Conservation (phyloP, 2,113 vertebrate genomes). For the Osmerus eperlanus region DNA sequence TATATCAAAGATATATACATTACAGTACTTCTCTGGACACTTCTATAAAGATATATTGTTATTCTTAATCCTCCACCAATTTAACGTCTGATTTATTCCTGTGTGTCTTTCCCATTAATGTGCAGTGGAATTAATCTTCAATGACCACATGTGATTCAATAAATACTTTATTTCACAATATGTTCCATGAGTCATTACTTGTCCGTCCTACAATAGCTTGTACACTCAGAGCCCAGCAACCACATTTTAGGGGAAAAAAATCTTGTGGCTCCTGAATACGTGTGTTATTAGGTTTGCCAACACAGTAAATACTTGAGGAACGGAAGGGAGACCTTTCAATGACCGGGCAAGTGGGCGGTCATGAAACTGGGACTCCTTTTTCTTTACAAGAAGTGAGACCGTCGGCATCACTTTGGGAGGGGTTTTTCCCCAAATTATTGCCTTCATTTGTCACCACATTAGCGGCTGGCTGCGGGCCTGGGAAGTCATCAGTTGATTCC, state of each 20-base stretch:
- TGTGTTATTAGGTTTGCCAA: slow-evolving; percentile 61
- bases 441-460: slow-evolving; percentile 66
- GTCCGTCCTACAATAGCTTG: slow-evolving; percentile 48
- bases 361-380: slow-evolving; percentile 59
- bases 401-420: slow-evolving; percentile 56
- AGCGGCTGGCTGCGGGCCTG: slow-evolving; percentile 49
- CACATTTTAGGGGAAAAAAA: slow-evolving; percentile 46
- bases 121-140: slow-evolving; percentile 52
- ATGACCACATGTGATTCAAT: slow-evolving; percentile 55
- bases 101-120: slow-evolving; percentile 61
- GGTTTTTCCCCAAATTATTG: slow-evolving; percentile 62
- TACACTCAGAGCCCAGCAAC: slow-evolving; percentile 46
- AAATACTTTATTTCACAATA: slow-evolving; percentile 49
- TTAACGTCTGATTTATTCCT: slow-evolving; percentile 35
- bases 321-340: slow-evolving; percentile 67
- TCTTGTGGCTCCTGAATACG: slow-evolving; percentile 39
- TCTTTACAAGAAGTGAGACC: slow-evolving; percentile 59
- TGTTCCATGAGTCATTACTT: slow-evolving; percentile 64
- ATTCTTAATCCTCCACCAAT: slow-evolving; percentile 41
- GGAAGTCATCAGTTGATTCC: slow-evolving; percentile 58
- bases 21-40: slow-evolving; percentile 12
- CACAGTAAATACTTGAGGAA: slow-evolving; percentile 62
- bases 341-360: slow-evolving; percentile 56
- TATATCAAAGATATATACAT: slow-evolving; percentile 27
- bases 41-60: slow-evolving; percentile 17